Evolutionary conservation across 1,140 invertebrate species (phyloP).

Genomic region (Lamellibrachia luymesi): DNA sequence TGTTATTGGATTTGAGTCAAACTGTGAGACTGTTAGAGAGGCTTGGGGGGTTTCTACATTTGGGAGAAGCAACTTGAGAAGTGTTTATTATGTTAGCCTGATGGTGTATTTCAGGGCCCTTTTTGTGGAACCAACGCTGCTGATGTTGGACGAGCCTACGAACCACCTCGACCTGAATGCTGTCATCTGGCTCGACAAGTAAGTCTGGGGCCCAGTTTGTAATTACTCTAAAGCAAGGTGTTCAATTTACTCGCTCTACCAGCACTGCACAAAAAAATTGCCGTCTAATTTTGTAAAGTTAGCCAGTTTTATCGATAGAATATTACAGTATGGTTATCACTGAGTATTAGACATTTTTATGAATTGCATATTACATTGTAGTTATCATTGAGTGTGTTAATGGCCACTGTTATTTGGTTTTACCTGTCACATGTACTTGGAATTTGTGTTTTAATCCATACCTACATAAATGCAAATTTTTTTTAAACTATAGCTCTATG

Average conservation of each 20-base stretch:
- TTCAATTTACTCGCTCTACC: not conserved
- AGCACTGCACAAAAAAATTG: not conserved
- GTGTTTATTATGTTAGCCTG: too few relatives aligned
- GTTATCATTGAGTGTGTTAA: too few relatives aligned
- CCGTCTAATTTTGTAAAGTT: not conserved
- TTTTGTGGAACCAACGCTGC: slow-evolving; percentile 85
- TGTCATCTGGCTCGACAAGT: slow-evolving; percentile 99
- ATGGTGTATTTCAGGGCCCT: slow-evolving; percentile 54
- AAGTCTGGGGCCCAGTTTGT: slow-evolving; percentile 49
- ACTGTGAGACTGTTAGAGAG: not conserved
- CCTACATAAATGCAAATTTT: too few relatives aligned
- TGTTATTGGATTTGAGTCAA: not conserved
- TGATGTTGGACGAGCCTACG: slow-evolving; percentile 94
- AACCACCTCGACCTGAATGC: slow-evolving; percentile 90
- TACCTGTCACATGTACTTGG: too few relatives aligned
- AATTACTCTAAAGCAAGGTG: not conserved
- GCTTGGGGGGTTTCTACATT: not conserved
- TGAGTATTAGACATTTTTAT: too few relatives aligned
- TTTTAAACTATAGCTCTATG: too few relatives aligned
- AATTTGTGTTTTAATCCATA: too few relatives aligned
- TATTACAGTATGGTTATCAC: too few relatives aligned
- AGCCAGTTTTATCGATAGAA: too few relatives aligned
- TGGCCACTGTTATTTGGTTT: too few relatives aligned
- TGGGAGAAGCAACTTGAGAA: too few relatives aligned
- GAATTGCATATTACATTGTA: too few relatives aligned